Conservation (phyloP, 2,797 vertebrate species). For the Rhynchonycteris naso region DNA sequence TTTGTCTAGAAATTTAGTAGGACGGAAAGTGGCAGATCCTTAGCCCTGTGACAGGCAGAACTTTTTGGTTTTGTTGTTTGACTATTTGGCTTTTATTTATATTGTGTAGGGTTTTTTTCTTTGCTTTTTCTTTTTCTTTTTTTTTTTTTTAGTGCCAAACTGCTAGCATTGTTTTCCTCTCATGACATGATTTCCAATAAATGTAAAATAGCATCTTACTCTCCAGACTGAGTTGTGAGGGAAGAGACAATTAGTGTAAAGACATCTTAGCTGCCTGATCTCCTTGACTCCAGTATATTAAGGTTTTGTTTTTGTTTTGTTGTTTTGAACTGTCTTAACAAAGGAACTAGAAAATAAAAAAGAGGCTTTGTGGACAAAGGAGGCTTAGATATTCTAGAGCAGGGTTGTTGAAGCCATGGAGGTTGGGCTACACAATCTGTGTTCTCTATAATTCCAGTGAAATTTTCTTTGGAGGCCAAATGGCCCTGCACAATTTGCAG, state of each 20-base stretch:
- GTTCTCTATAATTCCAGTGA: background rate
- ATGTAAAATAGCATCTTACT: constrained; percentile 45
- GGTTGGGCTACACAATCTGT: background rate
- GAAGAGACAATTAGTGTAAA: constrained; percentile 31
- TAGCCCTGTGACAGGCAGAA: background rate
- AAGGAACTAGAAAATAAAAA: constrained; percentile 55
- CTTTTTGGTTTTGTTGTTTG: background rate
- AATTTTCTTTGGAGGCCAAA: background rate
- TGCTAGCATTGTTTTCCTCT: constrained; percentile 10
- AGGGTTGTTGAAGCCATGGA: background rate
- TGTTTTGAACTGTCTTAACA: constrained; percentile 39
- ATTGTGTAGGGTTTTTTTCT: background rate
- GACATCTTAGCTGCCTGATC: background rate
- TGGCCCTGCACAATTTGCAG: background rate
- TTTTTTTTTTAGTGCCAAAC: background rate
- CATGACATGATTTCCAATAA: constrained; percentile 54
- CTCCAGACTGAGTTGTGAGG: background rate
- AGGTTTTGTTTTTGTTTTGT: background rate
- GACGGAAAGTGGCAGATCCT: background rate
- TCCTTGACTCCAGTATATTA: constrained; percentile 8
- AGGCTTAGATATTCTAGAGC: too few species aligned
- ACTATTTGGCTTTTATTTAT: background rate
- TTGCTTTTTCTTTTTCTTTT: background rate
- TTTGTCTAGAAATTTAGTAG: background rate
- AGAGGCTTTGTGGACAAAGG: background rate